Evolutionary conservation across 2,888 invertebrate genomes (phyloP).

Genomic region (Cantharis flavilabris): DNA sequence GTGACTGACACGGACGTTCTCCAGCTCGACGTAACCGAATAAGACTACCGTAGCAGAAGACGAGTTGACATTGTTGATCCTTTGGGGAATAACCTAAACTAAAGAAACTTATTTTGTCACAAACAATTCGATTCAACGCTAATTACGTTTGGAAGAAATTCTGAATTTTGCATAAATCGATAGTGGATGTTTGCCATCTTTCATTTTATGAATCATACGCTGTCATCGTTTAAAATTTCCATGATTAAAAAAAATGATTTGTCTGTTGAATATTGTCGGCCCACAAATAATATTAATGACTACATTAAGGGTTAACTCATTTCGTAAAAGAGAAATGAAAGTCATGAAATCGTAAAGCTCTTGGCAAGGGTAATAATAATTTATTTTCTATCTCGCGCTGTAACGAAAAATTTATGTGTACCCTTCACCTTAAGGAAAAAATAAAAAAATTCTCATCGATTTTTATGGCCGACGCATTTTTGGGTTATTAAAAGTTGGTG

Average conservation of each 20-base stretch:
- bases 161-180: not conserved
- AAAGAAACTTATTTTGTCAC: conserved; percentile 1
- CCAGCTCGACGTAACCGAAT: conserved; percentile 22
- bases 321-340: not conserved
- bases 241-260: not conserved
- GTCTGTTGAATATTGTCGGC: not conserved
- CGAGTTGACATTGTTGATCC: conserved; percentile 23
- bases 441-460: not conserved
- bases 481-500: not conserved
- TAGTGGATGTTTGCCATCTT: not conserved
- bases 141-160: not conserved
- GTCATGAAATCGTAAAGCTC: not conserved
- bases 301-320: not conserved
- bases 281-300: not conserved
- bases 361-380: not conserved
- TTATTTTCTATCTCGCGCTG: not conserved
- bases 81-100: conserved; percentile 9
- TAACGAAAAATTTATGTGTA: not conserved
- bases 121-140: not conserved
- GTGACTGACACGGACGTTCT: conserved; percentile 22
- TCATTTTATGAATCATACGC: not conserved
- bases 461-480: not conserved
- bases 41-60: conserved; percentile 19
- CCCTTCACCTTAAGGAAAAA: not conserved
- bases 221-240: not conserved